Conservation (phyloP, 2,888 invertebrate species). For the Ernsta delagoae region DNA sequence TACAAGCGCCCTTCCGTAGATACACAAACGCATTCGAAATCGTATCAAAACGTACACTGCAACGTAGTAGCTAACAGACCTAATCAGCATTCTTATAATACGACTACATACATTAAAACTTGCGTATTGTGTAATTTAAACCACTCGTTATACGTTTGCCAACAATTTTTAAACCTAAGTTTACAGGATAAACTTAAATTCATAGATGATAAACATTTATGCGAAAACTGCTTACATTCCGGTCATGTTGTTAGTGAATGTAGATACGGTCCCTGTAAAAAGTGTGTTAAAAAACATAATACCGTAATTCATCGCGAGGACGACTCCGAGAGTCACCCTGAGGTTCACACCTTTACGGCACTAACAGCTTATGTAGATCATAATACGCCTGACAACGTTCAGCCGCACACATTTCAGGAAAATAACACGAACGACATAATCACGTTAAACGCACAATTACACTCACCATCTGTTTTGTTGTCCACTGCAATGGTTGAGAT, state of each 20-base stretch:
- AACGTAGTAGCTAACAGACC: background rate
- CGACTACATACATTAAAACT: background rate
- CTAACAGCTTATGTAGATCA: too few species aligned
- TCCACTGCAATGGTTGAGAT: background rate
- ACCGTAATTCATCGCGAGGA: background rate
- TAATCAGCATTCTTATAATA: background rate
- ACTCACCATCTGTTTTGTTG: background rate
- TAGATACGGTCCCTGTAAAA: background rate
- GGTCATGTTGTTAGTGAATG: background rate
- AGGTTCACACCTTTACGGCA: background rate
- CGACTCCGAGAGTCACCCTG: background rate
- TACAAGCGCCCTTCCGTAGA: background rate
- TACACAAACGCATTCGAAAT: background rate
- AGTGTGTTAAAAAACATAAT: constrained; percentile 1
- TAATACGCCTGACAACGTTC: background rate
- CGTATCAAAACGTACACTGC: background rate
- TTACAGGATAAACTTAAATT: background rate
- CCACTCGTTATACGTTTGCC: background rate
- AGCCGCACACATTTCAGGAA: background rate
- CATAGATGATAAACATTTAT: background rate
- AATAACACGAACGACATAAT: background rate
- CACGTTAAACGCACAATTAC: background rate
- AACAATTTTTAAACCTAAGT: background rate
- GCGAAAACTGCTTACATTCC: background rate
- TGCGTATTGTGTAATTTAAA: background rate